phyloP scores from a whole-genome alignment of 2,888 invertebrate species.

The Malacosoma neustria region DNA sequence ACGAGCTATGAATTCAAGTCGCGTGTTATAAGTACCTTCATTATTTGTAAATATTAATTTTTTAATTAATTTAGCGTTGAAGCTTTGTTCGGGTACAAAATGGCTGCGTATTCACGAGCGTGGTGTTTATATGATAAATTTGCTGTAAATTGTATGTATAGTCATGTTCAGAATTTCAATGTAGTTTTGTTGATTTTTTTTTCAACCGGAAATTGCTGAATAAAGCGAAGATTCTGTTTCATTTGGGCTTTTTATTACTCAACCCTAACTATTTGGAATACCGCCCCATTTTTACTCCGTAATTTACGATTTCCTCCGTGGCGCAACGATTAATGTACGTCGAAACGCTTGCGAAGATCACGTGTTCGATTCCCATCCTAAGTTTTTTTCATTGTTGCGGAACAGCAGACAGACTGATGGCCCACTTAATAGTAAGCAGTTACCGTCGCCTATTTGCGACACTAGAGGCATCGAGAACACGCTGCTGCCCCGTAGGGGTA shows the following conservation, averaged over 20 bases:
- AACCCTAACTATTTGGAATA: no score
- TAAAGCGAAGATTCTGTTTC: constrained; percentile 72
- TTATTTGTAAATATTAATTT: constrained; percentile 53
- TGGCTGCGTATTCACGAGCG: constrained; percentile 29
- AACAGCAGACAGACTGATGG: no score
- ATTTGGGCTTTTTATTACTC: constrained; percentile 49
- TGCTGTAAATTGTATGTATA: constrained; percentile 72
- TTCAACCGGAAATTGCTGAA: constrained; percentile 69
- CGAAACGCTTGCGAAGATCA: no score
- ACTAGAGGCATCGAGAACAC: no score
- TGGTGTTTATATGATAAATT: constrained; percentile 27
- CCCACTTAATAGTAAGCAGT: no score
- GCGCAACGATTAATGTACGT: no score
- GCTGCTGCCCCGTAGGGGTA: no score
- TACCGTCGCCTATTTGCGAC: no score
- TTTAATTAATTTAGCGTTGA: constrained; percentile 21
- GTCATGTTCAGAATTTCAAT: constrained; percentile 68
- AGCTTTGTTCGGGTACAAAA: constrained; percentile 23
- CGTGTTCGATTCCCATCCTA: no score
- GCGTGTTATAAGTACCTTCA: constrained; percentile 28
- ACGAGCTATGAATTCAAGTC: constrained; percentile 25
- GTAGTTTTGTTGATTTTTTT: constrained; percentile 69
- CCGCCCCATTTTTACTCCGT: no score
- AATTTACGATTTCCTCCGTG: no score
- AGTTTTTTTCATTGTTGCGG: no score